A percentile compares a stretch with the other conserved stretches of the same genome.
These are phyloP conservation scores for Hofmannophila pseudospretella DNA, from an alignment of 2,888 invertebrate species.

Conservation along the genomic window DNA sequence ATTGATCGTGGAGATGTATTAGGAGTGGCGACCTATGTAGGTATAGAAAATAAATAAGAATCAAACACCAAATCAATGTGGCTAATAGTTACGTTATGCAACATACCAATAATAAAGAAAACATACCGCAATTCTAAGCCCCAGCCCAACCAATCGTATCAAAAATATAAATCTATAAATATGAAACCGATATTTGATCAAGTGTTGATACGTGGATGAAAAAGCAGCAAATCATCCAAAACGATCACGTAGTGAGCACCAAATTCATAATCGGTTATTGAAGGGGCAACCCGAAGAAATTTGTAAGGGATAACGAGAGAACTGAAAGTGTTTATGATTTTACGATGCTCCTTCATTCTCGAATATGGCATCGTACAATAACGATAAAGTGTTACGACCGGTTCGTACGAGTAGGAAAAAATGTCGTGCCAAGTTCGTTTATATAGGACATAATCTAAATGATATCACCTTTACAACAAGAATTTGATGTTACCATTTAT, in stretches of 20 bases:
- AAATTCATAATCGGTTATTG: constrained; percentile 54
- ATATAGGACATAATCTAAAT: constrained; percentile 42
- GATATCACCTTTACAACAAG: constrained; percentile 45
- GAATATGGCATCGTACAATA: constrained; percentile 60
- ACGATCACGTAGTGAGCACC: constrained; percentile 44
- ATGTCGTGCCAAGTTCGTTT: constrained; percentile 40
- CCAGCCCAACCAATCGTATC: no score
- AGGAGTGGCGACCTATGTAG: no score
- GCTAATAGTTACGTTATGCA: no score
- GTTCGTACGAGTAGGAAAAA: constrained; percentile 41
- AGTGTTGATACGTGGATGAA: constrained; percentile 8
- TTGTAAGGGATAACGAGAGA: constrained; percentile 50
- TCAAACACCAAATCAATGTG: no score
- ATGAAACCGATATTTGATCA: background rate
- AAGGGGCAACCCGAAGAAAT: constrained; percentile 35
- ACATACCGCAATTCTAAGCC: no score
- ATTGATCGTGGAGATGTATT: no score
- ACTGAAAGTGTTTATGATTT: constrained; percentile 63
- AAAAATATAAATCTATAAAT: no score
- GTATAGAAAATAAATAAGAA: no score
- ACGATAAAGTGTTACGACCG: constrained; percentile 59
- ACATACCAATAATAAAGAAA: no score
- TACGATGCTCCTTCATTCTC: constrained; percentile 56
- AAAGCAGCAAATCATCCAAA: constrained; percentile 31
- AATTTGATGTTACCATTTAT: constrained; percentile 17